A percentile compares a stretch with the other conserved stretches of the same genome.
These are phyloP conservation scores for Mohoua ochrocephala DNA, from an alignment of 2,113 vertebrate species.

Conservation along the genomic window DNA sequence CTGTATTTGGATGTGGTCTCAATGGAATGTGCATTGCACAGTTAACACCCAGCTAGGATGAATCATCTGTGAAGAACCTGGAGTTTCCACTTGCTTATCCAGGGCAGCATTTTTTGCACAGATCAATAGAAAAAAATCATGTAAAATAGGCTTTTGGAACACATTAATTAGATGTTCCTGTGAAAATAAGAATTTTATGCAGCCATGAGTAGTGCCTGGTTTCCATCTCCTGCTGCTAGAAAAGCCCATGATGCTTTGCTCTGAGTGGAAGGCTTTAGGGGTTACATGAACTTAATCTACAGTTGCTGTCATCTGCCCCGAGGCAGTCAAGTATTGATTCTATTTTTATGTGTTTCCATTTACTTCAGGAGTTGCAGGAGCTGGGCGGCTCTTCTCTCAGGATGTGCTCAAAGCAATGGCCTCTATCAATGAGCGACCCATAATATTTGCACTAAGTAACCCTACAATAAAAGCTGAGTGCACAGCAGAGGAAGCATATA, in stretches of 20 bases:
- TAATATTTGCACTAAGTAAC: slow-evolving; percentile 95
- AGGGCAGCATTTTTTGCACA: not conserved
- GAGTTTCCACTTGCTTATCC: not conserved
- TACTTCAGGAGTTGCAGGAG: slow-evolving; percentile 85
- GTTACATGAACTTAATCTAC: not conserved
- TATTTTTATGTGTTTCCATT: not conserved
- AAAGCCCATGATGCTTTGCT: not conserved
- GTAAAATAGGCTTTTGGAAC: not conserved
- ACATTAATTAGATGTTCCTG: not conserved
- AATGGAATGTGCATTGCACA: no score
- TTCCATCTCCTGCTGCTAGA: not conserved
- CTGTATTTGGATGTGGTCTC: not conserved
- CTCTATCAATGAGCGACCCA: slow-evolving; percentile 82
- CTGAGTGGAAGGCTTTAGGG: not conserved
- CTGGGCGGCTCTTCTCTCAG: slow-evolving; percentile 87
- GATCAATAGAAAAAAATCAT: not conserved
- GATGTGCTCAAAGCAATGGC: slow-evolving; percentile 86
- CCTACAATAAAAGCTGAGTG: slow-evolving; percentile 90
- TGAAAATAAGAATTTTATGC: not conserved
- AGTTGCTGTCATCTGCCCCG: not conserved
- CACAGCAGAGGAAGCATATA: slow-evolving; percentile 92
- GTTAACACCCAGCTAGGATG: not conserved
- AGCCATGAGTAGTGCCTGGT: not conserved
- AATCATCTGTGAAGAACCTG: not conserved
- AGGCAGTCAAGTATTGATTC: not conserved